Conservation (phyloP, 2,113 vertebrate genomes). For the Lethenteron reissneri region DNA sequence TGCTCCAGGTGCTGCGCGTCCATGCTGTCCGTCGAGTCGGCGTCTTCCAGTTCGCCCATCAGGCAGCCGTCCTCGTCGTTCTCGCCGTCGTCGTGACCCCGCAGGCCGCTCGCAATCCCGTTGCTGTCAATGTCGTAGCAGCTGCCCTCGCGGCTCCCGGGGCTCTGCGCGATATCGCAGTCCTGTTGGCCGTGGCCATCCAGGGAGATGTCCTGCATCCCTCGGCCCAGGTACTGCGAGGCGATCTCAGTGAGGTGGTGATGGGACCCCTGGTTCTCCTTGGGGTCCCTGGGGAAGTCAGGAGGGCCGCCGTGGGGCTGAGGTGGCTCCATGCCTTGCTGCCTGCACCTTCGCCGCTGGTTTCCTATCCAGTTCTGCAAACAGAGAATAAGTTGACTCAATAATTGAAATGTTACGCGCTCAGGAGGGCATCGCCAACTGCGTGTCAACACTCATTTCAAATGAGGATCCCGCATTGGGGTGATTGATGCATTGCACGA, state of each 20-base stretch:
- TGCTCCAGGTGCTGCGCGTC: too few relatives aligned
- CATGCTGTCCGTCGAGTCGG: background rate
- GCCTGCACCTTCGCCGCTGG: slow-evolving; percentile 81
- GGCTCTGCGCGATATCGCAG: background rate
- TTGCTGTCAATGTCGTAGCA: background rate
- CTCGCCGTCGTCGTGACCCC: background rate
- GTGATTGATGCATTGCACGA: background rate
- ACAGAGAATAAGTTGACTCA: slow-evolving; percentile 13
- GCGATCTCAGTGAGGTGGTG: background rate
- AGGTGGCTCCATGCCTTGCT: slow-evolving; percentile 92
- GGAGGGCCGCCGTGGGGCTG: slow-evolving; percentile 76
- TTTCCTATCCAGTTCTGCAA: slow-evolving; percentile 96
- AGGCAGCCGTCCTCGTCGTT: background rate
- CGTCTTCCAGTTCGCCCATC: background rate
- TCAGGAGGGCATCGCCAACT: background rate
- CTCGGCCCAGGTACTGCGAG: background rate
- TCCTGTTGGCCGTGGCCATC: background rate
- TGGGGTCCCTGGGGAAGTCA: slow-evolving; percentile 32
- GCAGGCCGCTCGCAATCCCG: background rate
- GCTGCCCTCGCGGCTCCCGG: background rate
- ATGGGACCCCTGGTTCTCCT: background rate
- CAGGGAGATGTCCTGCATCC: background rate
- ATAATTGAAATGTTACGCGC: background rate
- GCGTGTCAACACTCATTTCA: background rate
- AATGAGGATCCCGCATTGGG: background rate